Base-by-base conservation (phyloP, 2,797 vertebrate species). In the Chaetophractus vellerosus region DNA sequence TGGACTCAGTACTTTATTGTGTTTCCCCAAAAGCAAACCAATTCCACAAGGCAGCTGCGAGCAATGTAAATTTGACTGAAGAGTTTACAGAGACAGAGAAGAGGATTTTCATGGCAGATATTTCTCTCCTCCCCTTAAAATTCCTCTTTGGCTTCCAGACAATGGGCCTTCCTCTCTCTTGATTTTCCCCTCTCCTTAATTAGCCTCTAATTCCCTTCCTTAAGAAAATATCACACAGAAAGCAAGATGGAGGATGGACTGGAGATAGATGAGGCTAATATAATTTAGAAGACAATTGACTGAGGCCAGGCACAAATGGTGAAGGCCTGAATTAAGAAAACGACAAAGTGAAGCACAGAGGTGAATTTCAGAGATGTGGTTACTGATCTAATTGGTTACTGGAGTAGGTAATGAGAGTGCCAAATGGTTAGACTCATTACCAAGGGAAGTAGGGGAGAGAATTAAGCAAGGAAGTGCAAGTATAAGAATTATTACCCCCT, bases 11-110 rank as follows among this genome's bases (percentile, higher is more conserved):
- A 48, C 26, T 78, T 94, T 26, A 64, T 80, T 76, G 50, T 83
- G 28, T 93, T 87, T 90, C n/a, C 68, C 75, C 10, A 61, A 84
- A 80, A 64, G 31, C 41, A 72, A 95, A 79, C 76, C n/a, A 87
- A 7, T 18, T 80, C 61, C 50, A 36, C n/a, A 90, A 76, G 86
- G n/a, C n/a, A 79, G 57, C 87, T 12, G 16, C 59, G 18, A 57
- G 9, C 33, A 63, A 75, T 18, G 1, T 48, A 85, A 57, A 92
- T 92, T 50, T 88, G 50, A 76, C 41, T 68, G 4, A 78, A 33
- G 68, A 57, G 45, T 82, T 88, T 45, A 72, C 57, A 85, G 59
- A 81, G 33, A 75, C 19, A 26, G 23, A 79, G 50, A 21, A 69
- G 24, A 59, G 24, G 38, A 9, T 94, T 96, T 78, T 83, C 61